phyloP scores from a whole-genome alignment of 2,113 vertebrate species.

The Rattus rattus region DNA sequence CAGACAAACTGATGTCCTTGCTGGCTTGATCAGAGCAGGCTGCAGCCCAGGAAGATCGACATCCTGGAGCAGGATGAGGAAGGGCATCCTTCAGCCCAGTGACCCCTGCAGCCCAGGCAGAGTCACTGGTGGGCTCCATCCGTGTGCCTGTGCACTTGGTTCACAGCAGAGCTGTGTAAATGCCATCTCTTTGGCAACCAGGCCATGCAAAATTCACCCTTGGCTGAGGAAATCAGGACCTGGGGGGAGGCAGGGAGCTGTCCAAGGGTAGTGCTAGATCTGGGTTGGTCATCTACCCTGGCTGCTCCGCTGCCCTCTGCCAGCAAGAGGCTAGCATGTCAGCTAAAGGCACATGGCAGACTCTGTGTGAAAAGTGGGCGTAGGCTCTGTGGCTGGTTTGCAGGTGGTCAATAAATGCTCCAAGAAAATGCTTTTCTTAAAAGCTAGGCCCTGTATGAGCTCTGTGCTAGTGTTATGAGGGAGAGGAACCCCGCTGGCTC shows the following conservation, averaged over 20 bases:
- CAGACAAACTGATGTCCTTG: not conserved
- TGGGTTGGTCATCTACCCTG: not conserved
- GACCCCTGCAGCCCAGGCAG: not conserved
- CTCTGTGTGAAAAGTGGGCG: not conserved
- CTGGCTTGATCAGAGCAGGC: not conserved
- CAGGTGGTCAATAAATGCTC: slow-evolving; percentile 45
- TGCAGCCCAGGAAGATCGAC: not conserved
- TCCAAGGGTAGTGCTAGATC: not conserved
- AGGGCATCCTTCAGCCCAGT: not conserved
- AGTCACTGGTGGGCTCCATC: not conserved
- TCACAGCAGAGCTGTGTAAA: not conserved
- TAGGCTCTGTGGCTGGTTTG: slow-evolving; percentile 1
- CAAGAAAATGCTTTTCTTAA: slow-evolving; percentile 57
- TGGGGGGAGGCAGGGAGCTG: not conserved
- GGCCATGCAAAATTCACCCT: not conserved
- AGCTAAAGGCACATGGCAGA: not conserved
- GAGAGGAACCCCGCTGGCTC: slow-evolving; percentile 9
- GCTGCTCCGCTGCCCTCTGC: not conserved
- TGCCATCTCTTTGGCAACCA: not conserved
- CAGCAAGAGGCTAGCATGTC: not conserved
- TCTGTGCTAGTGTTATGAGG: not conserved
- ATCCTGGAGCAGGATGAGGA: not conserved
- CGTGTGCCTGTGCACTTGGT: not conserved
- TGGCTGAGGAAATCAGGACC: not conserved
- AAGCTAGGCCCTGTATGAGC: slow-evolving; percentile 1